Percentiles rank a stretch among this genome's conserved stretches.
These are phyloP conservation scores for Cerastoderma edule DNA, from an alignment of 2,888 invertebrate genomes.

Conservation along the genomic window DNA sequence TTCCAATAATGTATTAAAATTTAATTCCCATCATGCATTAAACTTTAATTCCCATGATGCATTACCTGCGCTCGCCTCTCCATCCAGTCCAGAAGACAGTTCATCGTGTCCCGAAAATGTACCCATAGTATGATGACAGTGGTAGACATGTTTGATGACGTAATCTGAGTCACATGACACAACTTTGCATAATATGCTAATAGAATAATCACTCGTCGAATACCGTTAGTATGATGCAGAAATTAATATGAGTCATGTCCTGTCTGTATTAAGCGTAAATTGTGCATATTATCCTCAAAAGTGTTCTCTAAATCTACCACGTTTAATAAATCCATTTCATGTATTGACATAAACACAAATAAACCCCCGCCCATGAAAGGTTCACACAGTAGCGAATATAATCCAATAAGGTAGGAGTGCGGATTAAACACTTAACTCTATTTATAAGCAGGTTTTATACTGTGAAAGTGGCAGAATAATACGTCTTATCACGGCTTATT, in stretches of 20 bases:
- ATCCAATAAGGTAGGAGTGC: no score
- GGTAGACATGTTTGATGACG: constrained; percentile 41
- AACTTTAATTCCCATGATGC: background rate
- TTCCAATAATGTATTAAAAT: background rate
- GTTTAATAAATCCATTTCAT: constrained; percentile 8
- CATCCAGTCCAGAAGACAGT: constrained; percentile 54
- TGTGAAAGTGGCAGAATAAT: no score
- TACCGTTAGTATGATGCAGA: background rate
- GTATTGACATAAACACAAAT: constrained; percentile 3
- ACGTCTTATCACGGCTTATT: no score
- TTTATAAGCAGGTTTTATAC: no score
- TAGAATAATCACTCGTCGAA: background rate
- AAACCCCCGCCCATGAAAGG: no score
- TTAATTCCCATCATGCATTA: background rate
- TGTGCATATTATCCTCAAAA: background rate
- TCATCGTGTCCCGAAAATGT: constrained; percentile 61
- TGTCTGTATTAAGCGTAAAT: no score
- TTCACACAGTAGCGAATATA: no score
- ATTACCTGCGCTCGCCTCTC: constrained; percentile 52
- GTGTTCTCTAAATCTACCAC: background rate
- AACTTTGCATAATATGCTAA: background rate
- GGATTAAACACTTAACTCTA: no score
- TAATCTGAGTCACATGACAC: constrained; percentile 1
- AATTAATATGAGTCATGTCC: no score
- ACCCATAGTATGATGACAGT: constrained; percentile 62